Percentiles rank a stretch among this genome's conserved stretches.
These are phyloP conservation scores for Remorina albescens DNA, from an alignment of 2,797 vertebrate genomes.

Conservation along the genomic window DNA sequence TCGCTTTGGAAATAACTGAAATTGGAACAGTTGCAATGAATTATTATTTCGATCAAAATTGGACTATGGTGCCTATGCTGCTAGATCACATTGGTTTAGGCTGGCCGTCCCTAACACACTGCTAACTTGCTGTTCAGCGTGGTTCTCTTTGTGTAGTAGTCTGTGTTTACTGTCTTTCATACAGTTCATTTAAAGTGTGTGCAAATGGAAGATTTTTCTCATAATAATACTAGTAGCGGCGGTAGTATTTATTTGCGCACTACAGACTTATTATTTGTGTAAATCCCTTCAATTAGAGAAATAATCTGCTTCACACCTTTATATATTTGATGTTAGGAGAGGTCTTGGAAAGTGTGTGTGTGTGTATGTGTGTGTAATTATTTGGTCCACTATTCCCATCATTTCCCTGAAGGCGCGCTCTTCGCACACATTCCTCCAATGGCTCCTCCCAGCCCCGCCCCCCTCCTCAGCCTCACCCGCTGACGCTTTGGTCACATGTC, in stretches of 20 bases:
- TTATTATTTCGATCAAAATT: too few relatives aligned
- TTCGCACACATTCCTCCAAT: slow-evolving; percentile 73
- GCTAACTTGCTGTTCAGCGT: not conserved
- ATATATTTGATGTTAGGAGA: not conserved
- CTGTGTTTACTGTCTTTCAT: not conserved
- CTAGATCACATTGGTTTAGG: not conserved
- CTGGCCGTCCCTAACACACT: not conserved
- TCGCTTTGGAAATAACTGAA: too few relatives aligned
- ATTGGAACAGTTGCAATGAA: too few relatives aligned
- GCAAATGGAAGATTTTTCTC: too few relatives aligned
- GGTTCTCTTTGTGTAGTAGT: not conserved
- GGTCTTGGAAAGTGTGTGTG: not conserved
- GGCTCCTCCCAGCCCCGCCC: slow-evolving; percentile 66
- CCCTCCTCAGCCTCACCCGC: slow-evolving; percentile 46
- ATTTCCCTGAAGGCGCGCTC: slow-evolving; percentile 70
- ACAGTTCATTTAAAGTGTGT: not conserved
- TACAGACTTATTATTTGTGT: not conserved
- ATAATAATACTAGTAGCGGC: not conserved
- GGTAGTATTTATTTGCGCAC: not conserved
- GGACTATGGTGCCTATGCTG: too few relatives aligned
- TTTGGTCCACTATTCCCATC: slow-evolving; percentile 56
- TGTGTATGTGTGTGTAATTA: slow-evolving; percentile 11
- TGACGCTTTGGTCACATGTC: slow-evolving; percentile 76
- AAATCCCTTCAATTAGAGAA: not conserved
- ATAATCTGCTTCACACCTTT: not conserved